Conservation (phyloP, 1,140 invertebrate species). For the Heliconius congener region DNA sequence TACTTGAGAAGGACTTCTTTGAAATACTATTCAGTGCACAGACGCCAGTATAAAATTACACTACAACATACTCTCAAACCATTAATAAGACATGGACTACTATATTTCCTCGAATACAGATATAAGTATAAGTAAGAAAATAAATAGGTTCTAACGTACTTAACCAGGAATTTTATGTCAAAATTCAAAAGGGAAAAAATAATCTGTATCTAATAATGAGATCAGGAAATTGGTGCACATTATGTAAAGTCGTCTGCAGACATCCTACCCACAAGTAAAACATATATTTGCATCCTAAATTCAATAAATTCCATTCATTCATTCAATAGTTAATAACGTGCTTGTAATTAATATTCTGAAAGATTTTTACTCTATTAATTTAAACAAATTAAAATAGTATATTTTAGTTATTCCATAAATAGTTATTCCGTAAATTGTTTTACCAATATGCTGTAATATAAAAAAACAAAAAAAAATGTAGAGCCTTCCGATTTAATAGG, state of each 20-base stretch:
- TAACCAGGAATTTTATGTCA: not conserved
- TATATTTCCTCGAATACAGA: slow-evolving; percentile 13
- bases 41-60: slow-evolving; percentile 28
- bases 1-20: slow-evolving; percentile 30
- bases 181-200: not conserved
- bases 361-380: too few species aligned
- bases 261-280: too few species aligned
- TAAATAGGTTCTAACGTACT: not conserved
- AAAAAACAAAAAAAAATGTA: not conserved
- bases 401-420: too few species aligned
- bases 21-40: slow-evolving; percentile 37
- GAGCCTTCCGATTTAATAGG: not conserved
- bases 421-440: too few species aligned
- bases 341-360: too few species aligned
- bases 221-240: not conserved
- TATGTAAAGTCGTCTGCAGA: too few species aligned
- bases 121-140: not conserved
- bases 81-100: slow-evolving; percentile 18
- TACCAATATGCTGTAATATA: too few species aligned
- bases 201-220: not conserved
- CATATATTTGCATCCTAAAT: too few species aligned
- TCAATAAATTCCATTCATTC: too few species aligned
- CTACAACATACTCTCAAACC: slow-evolving; percentile 34
- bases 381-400: too few species aligned
- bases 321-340: too few species aligned